Percentiles rank a stretch among this genome's conserved stretches.
Evolutionary conservation across 2,888 invertebrate genomes (phyloP).

Genomic region (Macrosoma leucophasiata): DNA sequence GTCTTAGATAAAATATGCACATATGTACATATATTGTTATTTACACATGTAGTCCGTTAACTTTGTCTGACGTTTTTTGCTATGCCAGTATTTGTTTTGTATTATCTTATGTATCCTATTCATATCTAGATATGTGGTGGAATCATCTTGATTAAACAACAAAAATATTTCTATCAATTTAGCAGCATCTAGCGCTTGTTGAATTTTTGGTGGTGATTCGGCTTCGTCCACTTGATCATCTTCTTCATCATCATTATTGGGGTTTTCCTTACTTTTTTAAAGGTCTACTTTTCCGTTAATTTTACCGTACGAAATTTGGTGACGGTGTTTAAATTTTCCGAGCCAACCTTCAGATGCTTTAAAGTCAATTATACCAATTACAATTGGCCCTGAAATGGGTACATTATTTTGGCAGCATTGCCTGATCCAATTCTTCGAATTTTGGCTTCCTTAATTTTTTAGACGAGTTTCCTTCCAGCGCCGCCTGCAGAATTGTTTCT

Average conservation of each 20-base stretch:
- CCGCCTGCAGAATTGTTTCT: constrained; percentile 30
- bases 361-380: constrained; percentile 27
- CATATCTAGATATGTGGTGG: constrained; percentile 3
- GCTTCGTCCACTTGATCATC: constrained; percentile 4
- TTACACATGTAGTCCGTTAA: constrained; percentile 5
- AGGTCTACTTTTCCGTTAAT: constrained; percentile 26
- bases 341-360: constrained; percentile 34
- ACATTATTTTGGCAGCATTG: constrained; percentile 30
- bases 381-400: constrained; percentile 27
- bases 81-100: constrained; percentile 9
- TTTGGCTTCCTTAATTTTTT: constrained; percentile 33
- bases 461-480: constrained; percentile 23
- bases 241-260: constrained; percentile 9
- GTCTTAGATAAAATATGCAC: too few relatives aligned
- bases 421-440: constrained; percentile 31
- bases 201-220: too few relatives aligned
- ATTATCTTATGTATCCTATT: constrained; percentile 9
- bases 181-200: too few relatives aligned
- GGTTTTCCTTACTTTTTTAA: constrained; percentile 11
- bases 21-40: constrained; percentile 81
- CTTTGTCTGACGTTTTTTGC: constrained; percentile 12
- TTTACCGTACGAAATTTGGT: constrained; percentile 27
- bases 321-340: constrained; percentile 30
- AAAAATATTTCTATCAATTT: too few relatives aligned
- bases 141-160: too few relatives aligned